Conservation (phyloP, 1,140 invertebrate species). For the Nasonia longicornis region DNA sequence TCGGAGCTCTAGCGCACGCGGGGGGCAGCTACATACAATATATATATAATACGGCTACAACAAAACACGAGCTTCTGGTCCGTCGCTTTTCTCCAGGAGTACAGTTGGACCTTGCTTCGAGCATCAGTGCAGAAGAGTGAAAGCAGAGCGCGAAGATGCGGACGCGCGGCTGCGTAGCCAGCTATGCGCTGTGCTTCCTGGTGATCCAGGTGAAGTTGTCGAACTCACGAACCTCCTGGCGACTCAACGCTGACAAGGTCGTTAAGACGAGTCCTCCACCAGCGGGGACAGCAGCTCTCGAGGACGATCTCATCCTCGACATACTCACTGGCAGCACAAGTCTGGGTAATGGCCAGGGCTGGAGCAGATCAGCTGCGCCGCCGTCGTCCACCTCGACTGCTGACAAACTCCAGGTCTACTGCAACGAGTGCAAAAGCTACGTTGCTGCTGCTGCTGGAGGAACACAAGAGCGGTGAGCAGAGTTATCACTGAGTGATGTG, state of each 20-base stretch:
- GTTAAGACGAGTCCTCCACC: constrained; percentile 50
- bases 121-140: neutral
- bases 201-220: constrained; percentile 63
- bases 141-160: constrained; percentile 50
- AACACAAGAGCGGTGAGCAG: constrained; percentile 59
- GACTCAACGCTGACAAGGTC: constrained; percentile 62
- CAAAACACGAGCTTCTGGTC: neutral
- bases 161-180: constrained; percentile 53
- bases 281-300: constrained; percentile 53
- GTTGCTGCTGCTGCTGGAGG: constrained; percentile 45
- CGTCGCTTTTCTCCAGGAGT: neutral
- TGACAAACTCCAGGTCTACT: constrained; percentile 61
- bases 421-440: constrained; percentile 62
- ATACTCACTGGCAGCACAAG: constrained; percentile 59
- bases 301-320: constrained; percentile 61
- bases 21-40: neutral
- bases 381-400: constrained; percentile 54
- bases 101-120: neutral
- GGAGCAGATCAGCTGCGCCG: constrained; percentile 61
- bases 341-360: constrained; percentile 59
- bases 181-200: constrained; percentile 61
- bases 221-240: constrained; percentile 65
- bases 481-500: constrained; percentile 17
- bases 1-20: neutral
- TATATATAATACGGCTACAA: neutral